Percentiles rank a stretch among this genome's conserved stretches.
These are phyloP conservation scores for Nestor notabilis DNA, from an alignment of 2,113 vertebrate species.

Conservation along the genomic window DNA sequence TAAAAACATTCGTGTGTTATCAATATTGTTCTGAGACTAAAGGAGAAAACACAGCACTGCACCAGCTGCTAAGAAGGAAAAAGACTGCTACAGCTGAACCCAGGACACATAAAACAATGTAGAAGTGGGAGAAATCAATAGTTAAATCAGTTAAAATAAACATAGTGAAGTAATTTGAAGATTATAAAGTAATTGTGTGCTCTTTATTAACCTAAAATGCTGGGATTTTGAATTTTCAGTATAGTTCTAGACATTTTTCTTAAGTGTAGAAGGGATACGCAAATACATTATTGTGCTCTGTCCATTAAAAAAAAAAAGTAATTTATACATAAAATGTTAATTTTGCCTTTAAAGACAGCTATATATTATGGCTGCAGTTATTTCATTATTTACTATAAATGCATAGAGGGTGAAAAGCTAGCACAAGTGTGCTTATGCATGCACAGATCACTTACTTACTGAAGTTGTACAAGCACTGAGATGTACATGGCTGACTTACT, in stretches of 20 bases:
- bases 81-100: background rate
- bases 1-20: background rate
- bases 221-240: background rate
- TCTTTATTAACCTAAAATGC: background rate
- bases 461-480: background rate
- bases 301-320: background rate
- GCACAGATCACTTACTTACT: background rate
- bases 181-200: background rate
- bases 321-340: background rate
- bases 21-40: background rate
- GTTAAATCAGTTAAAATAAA: background rate
- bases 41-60: background rate
- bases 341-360: background rate
- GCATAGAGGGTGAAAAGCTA: background rate
- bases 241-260: background rate
- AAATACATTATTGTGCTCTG: background rate
- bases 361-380: background rate
- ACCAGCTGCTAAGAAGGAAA: background rate
- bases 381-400: background rate
- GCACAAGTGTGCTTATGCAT: background rate
- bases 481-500: accelerated
- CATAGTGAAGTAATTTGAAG: background rate
- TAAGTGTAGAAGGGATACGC: background rate
- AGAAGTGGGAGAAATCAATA: background rate
- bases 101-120: background rate